Percentiles rank a stretch among this genome's conserved stretches.
phyloP scores from a whole-genome alignment of 2,113 vertebrate genomes.

The Poecilia latipinna region DNA sequence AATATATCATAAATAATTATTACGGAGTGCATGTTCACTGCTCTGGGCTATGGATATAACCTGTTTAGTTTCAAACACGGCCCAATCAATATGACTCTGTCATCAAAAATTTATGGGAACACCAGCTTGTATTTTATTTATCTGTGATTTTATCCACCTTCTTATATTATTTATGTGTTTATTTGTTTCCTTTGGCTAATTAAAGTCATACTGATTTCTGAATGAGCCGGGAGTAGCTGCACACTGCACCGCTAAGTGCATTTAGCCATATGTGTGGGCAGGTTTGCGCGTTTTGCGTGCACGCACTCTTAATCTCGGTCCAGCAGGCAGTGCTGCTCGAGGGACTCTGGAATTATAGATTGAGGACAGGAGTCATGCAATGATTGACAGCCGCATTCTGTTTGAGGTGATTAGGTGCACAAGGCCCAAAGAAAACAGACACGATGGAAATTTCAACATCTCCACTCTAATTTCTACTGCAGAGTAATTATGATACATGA shows the following conservation, averaged over 20 bases:
- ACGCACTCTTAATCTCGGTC: conserved; percentile 29
- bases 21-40: conserved; percentile 69
- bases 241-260: conserved; percentile 16
- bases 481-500: conserved; percentile 79
- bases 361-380: conserved; percentile 71
- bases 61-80: conserved; percentile 83
- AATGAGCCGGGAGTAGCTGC: neutral
- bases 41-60: conserved; percentile 81
- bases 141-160: conserved; percentile 16
- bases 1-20: conserved; percentile 84
- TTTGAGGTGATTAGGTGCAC: conserved; percentile 77
- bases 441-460: conserved; percentile 80
- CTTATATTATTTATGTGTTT: conserved; percentile 56
- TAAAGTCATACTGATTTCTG: conserved; percentile 41
- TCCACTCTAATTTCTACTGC: conserved; percentile 72
- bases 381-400: conserved; percentile 77
- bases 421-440: conserved; percentile 77
- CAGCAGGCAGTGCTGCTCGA: conserved; percentile 48
- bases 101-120: conserved; percentile 83
- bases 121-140: conserved; percentile 76
- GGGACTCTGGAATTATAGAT: conserved; percentile 78
- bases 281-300: conserved; percentile 1
- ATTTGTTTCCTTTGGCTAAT: conserved; percentile 59
- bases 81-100: conserved; percentile 79
- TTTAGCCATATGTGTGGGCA: conserved; percentile 9